Evolutionary conservation across 2,888 invertebrate species (phyloP).

Genomic region (Pterostichus niger): DNA sequence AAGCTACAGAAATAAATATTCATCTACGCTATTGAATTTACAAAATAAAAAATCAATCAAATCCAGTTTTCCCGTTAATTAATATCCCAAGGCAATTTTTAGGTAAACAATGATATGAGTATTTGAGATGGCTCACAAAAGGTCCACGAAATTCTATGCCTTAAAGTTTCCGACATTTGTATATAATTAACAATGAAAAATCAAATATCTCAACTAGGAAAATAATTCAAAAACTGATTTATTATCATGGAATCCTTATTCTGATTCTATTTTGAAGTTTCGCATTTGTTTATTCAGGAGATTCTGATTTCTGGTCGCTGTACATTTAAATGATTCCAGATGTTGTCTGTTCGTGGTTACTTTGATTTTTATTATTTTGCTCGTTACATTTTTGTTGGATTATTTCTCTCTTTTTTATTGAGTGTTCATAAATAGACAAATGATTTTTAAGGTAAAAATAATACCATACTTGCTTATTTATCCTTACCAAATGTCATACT

Average conservation of each 20-base stretch:
- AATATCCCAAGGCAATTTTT: no score
- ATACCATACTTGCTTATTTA: neutral
- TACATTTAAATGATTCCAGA: constrained; percentile 45
- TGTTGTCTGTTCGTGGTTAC: constrained; percentile 35
- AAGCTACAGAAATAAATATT: no score
- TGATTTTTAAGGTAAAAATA: neutral
- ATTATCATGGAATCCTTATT: neutral
- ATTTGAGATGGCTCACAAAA: no score
- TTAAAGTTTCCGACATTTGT: no score
- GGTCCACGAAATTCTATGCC: no score
- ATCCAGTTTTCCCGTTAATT: no score
- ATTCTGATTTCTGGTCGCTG: constrained; percentile 39
- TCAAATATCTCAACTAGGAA: no score
- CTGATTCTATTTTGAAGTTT: constrained; percentile 5
- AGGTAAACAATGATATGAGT: no score
- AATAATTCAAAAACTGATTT: neutral
- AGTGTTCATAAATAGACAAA: neutral
- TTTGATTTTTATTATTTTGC: constrained; percentile 39
- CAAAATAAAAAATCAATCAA: no score
- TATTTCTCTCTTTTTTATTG: constrained; percentile 17
- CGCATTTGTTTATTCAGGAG: constrained; percentile 20
- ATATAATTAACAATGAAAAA: no score
- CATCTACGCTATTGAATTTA: no score
- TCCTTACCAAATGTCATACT: no score
- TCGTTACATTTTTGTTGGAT: neutral